phyloP scores from a whole-genome alignment of 92 coral and sea anemone genomes.

The Epizoanthus ramosus region DNA sequence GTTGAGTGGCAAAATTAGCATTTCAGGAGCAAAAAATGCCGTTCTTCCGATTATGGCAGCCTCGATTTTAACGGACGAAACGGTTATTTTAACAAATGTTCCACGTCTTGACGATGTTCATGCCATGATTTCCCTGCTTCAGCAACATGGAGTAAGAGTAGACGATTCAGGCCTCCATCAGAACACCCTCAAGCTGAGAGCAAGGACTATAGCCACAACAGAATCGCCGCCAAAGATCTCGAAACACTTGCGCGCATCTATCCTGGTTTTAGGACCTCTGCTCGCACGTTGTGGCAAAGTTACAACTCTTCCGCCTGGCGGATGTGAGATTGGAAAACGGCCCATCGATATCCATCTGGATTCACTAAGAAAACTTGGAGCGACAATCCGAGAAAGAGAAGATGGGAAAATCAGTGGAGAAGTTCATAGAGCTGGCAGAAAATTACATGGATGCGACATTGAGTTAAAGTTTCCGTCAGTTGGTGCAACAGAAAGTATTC shows the following conservation, averaged over 20 bases:
- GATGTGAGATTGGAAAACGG: constrained; percentile 49
- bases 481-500: constrained; percentile 62
- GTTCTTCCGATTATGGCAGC: constrained; percentile 57
- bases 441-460: constrained; percentile 39
- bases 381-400: not conserved
- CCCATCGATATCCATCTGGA: constrained; percentile 45
- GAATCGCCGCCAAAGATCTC: constrained; percentile 11
- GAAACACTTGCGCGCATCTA: constrained; percentile 31
- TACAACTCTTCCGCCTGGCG: constrained; percentile 41
- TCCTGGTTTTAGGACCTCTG: constrained; percentile 46
- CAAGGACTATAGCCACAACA: not conserved
- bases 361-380: constrained; percentile 55
- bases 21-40: constrained; percentile 63
- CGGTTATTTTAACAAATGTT: constrained; percentile 34
- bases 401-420: not conserved
- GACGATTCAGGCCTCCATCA: not conserved
- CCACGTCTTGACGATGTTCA: constrained; percentile 49
- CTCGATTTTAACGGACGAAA: constrained; percentile 33
- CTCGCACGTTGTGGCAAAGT: constrained; percentile 50
- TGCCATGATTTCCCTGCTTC: constrained; percentile 40
- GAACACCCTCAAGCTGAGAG: constrained; percentile 27
- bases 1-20: constrained; percentile 31
- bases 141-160: constrained; percentile 49
- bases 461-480: constrained; percentile 39
- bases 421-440: constrained; percentile 6